Conservation (phyloP, 2,113 vertebrate genomes). For the Ptychochromis oligacanthus region DNA sequence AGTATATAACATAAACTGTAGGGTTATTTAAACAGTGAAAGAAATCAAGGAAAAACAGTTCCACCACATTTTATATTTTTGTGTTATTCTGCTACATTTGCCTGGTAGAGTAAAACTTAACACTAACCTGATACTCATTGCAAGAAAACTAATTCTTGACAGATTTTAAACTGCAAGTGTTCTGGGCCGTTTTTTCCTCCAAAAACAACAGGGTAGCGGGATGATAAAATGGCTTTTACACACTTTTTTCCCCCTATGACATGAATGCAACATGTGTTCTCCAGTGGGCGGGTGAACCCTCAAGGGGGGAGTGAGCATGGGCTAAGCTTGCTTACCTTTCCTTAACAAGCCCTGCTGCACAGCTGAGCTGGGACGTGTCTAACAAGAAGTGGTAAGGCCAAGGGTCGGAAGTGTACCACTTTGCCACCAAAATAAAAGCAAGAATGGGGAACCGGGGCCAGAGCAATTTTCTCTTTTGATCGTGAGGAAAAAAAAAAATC, state of each 20-base stretch:
- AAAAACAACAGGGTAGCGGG: not conserved
- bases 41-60: too few relatives aligned
- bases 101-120: too few relatives aligned
- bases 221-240: not conserved
- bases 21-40: too few relatives aligned
- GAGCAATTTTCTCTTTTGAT: too few relatives aligned
- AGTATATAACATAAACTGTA: too few relatives aligned
- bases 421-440: slow-evolving; percentile 20
- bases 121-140: too few relatives aligned
- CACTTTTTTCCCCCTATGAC: not conserved
- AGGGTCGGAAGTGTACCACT: not conserved
- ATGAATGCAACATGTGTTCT: slow-evolving; percentile 38
- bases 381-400: accelerated
- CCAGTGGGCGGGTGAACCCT: not conserved
- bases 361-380: not conserved
- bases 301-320: not conserved
- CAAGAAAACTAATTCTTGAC: not conserved
- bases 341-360: not conserved
- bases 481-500: too few relatives aligned
- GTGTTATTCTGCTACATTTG: too few relatives aligned
- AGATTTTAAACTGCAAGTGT: not conserved
- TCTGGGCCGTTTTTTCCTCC: not conserved
- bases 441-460: not conserved
- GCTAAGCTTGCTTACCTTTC: not conserved
- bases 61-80: too few relatives aligned